Evolutionary conservation across 2,888 invertebrate genomes (phyloP).

Genomic region (Metellina segmentata): DNA sequence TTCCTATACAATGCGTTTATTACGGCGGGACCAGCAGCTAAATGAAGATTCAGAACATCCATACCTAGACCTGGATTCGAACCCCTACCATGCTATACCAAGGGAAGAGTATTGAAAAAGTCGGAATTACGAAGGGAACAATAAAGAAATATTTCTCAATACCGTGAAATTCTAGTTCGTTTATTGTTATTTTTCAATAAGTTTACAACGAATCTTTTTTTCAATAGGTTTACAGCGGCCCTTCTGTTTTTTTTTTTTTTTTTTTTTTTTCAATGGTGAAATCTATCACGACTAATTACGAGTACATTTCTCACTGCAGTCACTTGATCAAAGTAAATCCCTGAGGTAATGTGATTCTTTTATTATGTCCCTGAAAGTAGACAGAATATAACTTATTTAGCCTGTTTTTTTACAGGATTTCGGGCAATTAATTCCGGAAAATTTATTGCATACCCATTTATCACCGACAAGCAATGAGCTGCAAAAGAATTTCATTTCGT

Average conservation of each 20-base stretch:
- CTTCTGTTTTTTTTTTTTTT: too few species aligned
- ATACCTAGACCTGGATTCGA: too few species aligned
- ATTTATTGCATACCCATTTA: not conserved
- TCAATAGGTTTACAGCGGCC: too few species aligned
- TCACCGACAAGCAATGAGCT: not conserved
- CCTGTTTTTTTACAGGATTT: not conserved
- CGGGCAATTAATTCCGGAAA: conserved; percentile 8
- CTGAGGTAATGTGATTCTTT: not conserved
- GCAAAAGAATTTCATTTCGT: conserved; percentile 26
- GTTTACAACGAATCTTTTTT: too few species aligned
- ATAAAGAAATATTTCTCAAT: not conserved
- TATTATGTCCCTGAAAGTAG: not conserved
- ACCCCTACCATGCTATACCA: too few species aligned
- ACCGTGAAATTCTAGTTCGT: not conserved
- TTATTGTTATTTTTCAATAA: too few species aligned
- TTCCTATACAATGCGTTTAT: too few species aligned
- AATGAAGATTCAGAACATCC: too few species aligned
- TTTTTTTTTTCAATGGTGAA: not conserved
- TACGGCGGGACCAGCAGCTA: too few species aligned
- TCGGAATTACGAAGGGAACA: not conserved
- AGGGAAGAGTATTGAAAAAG: not conserved
- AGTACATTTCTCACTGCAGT: not conserved
- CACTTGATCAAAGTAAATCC: not conserved
- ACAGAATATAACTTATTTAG: not conserved
- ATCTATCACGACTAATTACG: not conserved